These are phyloP conservation scores for Synanthedon vespiformis DNA, from an alignment of 2,888 invertebrate genomes.

Conservation along the genomic window DNA sequence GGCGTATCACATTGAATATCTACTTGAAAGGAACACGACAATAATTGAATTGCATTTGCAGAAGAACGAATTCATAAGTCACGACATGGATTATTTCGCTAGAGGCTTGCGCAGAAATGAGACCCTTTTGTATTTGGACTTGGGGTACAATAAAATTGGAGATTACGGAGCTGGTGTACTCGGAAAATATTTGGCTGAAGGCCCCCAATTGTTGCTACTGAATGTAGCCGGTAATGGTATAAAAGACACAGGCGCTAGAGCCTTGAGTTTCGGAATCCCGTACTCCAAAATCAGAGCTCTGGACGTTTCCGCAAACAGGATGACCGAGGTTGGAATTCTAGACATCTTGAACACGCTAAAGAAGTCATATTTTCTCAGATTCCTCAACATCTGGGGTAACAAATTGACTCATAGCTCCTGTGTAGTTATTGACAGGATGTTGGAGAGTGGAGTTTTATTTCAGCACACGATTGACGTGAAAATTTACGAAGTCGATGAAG, in stretches of 20 bases:
- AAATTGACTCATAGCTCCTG: slow-evolving; percentile 47
- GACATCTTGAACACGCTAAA: slow-evolving; percentile 68
- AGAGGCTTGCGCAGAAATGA: slow-evolving; percentile 61
- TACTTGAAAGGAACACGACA: slow-evolving; percentile 42
- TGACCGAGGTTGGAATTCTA: slow-evolving; percentile 63
- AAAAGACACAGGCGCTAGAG: slow-evolving; percentile 67
- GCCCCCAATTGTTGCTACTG: slow-evolving; percentile 59
- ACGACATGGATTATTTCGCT: slow-evolving; percentile 70
- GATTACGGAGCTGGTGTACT: slow-evolving; percentile 69
- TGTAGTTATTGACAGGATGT: slow-evolving; percentile 44
- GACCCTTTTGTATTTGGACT: slow-evolving; percentile 68
- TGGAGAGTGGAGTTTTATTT: slow-evolving; percentile 36
- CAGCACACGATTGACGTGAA: slow-evolving; percentile 49
- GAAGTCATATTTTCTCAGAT: slow-evolving; percentile 52
- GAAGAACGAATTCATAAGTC: slow-evolving; percentile 71
- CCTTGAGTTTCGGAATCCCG: slow-evolving; percentile 66
- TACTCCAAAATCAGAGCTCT: slow-evolving; percentile 69
- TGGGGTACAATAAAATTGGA: slow-evolving; percentile 72
- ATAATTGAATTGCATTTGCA: slow-evolving; percentile 70
- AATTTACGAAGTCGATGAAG: slow-evolving; percentile 41
- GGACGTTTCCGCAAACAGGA: slow-evolving; percentile 69
- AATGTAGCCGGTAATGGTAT: slow-evolving; percentile 71
- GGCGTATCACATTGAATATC: slow-evolving; percentile 58
- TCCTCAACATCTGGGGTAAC: slow-evolving; percentile 58
- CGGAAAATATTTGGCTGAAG: slow-evolving; percentile 60